Conservation (phyloP, 2,113 vertebrate genomes). For the Phaethornis superciliosus region DNA sequence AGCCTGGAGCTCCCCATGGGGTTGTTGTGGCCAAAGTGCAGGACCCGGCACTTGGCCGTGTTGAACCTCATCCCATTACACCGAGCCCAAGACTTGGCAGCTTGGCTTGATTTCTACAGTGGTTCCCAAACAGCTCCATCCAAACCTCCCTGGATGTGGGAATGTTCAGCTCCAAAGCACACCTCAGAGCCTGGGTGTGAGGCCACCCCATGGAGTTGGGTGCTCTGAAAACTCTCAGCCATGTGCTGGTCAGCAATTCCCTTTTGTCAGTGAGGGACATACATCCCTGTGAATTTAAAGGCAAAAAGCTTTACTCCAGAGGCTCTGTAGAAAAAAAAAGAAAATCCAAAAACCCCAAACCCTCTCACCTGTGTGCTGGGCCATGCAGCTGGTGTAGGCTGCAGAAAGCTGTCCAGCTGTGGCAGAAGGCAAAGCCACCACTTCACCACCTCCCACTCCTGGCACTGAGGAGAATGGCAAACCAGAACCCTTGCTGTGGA, state of each 20-base stretch:
- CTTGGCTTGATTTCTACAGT: neutral
- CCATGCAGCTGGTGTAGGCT: slow-evolving; percentile 45
- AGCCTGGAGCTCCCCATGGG: no score
- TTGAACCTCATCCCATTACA: no score
- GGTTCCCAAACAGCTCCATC: neutral
- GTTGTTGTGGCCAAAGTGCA: no score
- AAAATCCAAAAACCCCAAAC: no score
- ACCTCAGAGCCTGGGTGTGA: neutral
- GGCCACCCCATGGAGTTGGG: neutral
- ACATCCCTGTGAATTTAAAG: slow-evolving; percentile 16
- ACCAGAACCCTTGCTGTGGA: neutral
- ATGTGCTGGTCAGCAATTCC: neutral
- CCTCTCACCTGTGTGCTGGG: neutral
- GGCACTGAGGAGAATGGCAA: neutral
- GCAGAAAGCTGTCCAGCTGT: slow-evolving; percentile 36
- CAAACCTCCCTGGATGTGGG: neutral
- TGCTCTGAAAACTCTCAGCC: neutral
- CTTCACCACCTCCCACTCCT: slow-evolving; percentile 11
- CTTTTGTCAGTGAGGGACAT: neutral
- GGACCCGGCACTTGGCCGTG: no score
- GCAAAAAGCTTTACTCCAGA: neutral
- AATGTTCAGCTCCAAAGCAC: neutral
- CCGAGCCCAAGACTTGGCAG: neutral
- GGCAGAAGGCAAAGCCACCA: neutral
- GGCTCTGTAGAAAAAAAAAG: neutral